phyloP scores from a whole-genome alignment of 2,888 invertebrate genomes.

The Unio pictorum region DNA sequence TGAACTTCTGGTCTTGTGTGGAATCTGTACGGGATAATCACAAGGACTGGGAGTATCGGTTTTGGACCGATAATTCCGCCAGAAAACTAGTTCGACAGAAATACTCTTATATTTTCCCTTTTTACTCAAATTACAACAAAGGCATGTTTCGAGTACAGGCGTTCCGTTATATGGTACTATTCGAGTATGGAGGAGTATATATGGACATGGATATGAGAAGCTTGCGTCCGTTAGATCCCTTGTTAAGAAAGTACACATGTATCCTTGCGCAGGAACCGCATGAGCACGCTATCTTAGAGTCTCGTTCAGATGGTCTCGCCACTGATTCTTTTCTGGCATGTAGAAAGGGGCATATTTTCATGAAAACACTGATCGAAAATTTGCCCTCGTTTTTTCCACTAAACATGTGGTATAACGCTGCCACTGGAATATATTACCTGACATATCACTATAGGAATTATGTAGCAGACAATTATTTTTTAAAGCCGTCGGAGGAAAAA shows the following conservation, averaged over 20 bases:
- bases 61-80: slow-evolving; percentile 48
- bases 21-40: slow-evolving; percentile 30
- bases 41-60: slow-evolving; percentile 50
- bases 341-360: no score
- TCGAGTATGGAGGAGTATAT: slow-evolving; percentile 1
- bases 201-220: slow-evolving; percentile 3
- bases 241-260: slow-evolving; percentile 2
- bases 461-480: no score
- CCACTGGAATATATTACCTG: no score
- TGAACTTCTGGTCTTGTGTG: slow-evolving; percentile 19
- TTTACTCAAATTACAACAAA: not conserved
- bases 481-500: no score
- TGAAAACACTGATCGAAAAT: no score
- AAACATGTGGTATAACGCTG: no score
- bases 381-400: no score
- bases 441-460: no score
- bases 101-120: slow-evolving; percentile 22
- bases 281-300: slow-evolving; percentile 1
- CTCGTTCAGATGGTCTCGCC: no score
- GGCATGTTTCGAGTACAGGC: not conserved
- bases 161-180: no score
- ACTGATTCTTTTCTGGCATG: no score
- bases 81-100: slow-evolving; percentile 26
- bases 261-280: slow-evolving; percentile 3
- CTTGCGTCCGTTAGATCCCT: slow-evolving; percentile 1